These are phyloP conservation scores for Coenonympha arcania DNA, from an alignment of 2,888 invertebrate genomes.

Conservation along the genomic window DNA sequence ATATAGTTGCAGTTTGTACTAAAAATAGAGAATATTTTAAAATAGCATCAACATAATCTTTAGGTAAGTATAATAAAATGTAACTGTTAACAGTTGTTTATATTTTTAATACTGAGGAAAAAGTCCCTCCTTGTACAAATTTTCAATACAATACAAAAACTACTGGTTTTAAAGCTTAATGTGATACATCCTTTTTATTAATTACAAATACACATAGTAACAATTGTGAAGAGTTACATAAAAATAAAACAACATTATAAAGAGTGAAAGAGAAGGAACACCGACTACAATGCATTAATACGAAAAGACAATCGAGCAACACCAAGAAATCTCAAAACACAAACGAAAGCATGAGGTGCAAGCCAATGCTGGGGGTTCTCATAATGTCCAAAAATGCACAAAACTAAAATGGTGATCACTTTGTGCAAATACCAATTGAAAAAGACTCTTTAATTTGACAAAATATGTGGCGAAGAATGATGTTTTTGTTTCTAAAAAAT, in stretches of 20 bases:
- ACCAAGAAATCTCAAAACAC: slow-evolving; percentile 31
- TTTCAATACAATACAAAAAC: no score
- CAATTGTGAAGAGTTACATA: slow-evolving; percentile 28
- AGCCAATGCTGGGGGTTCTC: slow-evolving; percentile 57
- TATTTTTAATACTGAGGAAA: no score
- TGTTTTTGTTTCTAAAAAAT: slow-evolving; percentile 14
- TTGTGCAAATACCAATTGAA: slow-evolving; percentile 62
- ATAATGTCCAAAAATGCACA: slow-evolving; percentile 34
- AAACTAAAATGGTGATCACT: slow-evolving; percentile 36
- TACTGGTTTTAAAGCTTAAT: neutral
- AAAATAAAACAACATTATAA: slow-evolving; percentile 32
- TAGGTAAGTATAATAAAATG: slow-evolving; percentile 15
- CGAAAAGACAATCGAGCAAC: slow-evolving; percentile 51
- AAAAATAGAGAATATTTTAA: neutral
- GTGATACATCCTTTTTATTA: neutral
- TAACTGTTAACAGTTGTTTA: slow-evolving; percentile 19
- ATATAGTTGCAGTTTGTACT: neutral
- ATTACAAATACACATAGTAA: neutral
- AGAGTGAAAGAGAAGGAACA: slow-evolving; percentile 72
- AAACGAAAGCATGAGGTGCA: slow-evolving; percentile 65
- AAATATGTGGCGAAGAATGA: slow-evolving; percentile 27
- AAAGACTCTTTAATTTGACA: slow-evolving; percentile 37
- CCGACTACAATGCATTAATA: slow-evolving; percentile 57
- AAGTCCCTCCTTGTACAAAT: no score
- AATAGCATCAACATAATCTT: slow-evolving; percentile 16